A percentile compares a stretch with the other conserved stretches of the same genome.
Conservation (phyloP, 2,888 invertebrate genomes). For the Cryptocheilus praepositus region DNA sequence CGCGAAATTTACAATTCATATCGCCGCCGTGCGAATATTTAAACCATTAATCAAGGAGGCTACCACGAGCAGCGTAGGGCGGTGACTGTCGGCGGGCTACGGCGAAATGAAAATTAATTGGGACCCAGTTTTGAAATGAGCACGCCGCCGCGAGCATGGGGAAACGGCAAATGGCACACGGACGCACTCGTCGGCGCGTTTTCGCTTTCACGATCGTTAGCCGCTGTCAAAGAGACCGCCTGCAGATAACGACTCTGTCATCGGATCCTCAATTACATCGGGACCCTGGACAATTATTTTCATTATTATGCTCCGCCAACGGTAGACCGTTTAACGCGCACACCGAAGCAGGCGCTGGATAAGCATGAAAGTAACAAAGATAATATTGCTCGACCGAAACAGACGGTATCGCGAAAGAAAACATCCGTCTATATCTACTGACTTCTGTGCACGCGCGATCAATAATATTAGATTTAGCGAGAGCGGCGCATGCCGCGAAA, state of each 20-base stretch:
- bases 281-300: too few relatives aligned
- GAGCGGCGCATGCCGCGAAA: too few relatives aligned
- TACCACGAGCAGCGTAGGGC: slow-evolving; percentile 38
- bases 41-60: slow-evolving; percentile 68
- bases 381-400: too few relatives aligned
- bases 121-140: slow-evolving; percentile 45
- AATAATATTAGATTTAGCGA: too few relatives aligned
- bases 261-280: not conserved
- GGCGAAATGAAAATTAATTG: slow-evolving; percentile 64
- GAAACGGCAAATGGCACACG: slow-evolving; percentile 34
- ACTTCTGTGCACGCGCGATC: too few relatives aligned
- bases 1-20: slow-evolving; percentile 70
- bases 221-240: too few relatives aligned
- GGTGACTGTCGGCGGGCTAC: slow-evolving; percentile 35
- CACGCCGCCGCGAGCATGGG: slow-evolving; percentile 23
- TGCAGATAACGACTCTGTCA: not conserved
- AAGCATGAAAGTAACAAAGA: too few relatives aligned
- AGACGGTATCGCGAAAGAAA: too few relatives aligned
- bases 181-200: slow-evolving; percentile 24
- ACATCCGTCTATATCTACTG: too few relatives aligned
- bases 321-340: too few relatives aligned
- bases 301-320: too few relatives aligned
- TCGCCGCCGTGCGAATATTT: slow-evolving; percentile 64
- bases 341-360: too few relatives aligned
- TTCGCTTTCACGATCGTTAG: slow-evolving; percentile 13